Evolutionary conservation across 2,888 invertebrate genomes (phyloP).

Genomic region (Plebejus argus): DNA sequence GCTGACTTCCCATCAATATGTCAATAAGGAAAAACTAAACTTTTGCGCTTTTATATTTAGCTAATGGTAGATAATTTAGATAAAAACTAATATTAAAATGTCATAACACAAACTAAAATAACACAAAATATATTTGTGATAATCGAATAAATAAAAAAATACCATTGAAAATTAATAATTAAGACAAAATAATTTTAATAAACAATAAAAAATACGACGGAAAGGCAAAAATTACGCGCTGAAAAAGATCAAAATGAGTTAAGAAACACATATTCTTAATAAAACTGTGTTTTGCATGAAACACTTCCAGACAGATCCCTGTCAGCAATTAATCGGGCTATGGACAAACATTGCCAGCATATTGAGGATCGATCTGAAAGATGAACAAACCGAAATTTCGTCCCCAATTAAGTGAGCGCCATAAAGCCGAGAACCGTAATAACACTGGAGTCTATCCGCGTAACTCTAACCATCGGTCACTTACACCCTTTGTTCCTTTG

Average conservation of each 20-base stretch:
- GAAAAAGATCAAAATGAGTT: neutral
- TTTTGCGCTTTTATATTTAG: neutral
- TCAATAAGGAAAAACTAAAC: constrained; percentile 6
- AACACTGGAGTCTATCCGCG: constrained; percentile 28
- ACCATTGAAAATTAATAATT: neutral
- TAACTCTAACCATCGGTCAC: constrained; percentile 44
- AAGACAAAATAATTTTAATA: too few relatives aligned
- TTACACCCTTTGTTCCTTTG: constrained; percentile 47
- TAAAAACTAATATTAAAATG: neutral
- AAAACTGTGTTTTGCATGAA: neutral
- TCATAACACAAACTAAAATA: neutral
- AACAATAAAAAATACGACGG: too few relatives aligned
- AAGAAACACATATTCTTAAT: neutral
- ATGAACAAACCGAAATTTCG: constrained; percentile 27
- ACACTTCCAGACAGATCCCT: neutral
- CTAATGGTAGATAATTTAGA: neutral
- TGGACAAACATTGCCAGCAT: neutral
- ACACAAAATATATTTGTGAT: neutral
- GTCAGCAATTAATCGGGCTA: neutral
- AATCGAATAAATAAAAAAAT: too few relatives aligned
- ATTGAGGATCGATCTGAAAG: constrained; percentile 20
- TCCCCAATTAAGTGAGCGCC: constrained; percentile 20
- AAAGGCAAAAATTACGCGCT: neutral
- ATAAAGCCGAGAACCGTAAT: constrained; percentile 29
- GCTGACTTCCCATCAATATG: constrained; percentile 19